Evolutionary conservation across 2,888 invertebrate species (phyloP).

Genomic region (Mimumesa dahlbomi): DNA sequence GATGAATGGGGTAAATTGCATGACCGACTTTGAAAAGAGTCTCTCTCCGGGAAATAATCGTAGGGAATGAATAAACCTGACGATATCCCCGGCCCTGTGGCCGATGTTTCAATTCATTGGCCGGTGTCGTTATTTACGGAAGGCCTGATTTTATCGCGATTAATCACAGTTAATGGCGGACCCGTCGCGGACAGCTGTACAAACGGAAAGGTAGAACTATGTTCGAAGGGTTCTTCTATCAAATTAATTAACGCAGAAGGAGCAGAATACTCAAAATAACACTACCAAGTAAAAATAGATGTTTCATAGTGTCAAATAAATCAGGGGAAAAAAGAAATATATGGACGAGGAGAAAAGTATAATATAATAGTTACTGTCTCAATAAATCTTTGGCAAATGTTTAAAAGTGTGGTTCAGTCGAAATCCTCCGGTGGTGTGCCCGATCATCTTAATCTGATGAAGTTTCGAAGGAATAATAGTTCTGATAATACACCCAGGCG

Average conservation of each 20-base stretch:
- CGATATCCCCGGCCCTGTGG: not conserved
- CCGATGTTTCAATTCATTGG: not conserved
- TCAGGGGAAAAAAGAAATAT: too few species aligned
- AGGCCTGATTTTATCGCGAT: constrained; percentile 32
- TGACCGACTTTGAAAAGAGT: not conserved
- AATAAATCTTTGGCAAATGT: too few species aligned
- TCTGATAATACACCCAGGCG: constrained; percentile 27
- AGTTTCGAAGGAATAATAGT: constrained; percentile 17
- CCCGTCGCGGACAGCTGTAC: too few species aligned
- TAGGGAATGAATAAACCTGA: constrained; percentile 10
- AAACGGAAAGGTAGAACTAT: too few species aligned
- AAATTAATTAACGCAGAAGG: not conserved
- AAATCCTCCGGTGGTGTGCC: not conserved
- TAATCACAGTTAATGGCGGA: constrained; percentile 52
- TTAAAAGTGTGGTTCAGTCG: not conserved
- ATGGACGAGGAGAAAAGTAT: too few species aligned
- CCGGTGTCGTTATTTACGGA: too few species aligned
- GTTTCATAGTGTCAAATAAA: not conserved
- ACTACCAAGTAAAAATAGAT: not conserved
- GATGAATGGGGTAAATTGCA: constrained; percentile 6
- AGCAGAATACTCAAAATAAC: not conserved
- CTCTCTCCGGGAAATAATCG: not conserved
- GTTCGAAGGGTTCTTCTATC: too few species aligned
- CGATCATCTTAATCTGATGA: constrained; percentile 6
- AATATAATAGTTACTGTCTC: too few species aligned